Evolutionary conservation across 2,888 invertebrate species (phyloP), one percentile per base, ranked within the genome.

Genomic region (Heterodera filipjevi): DNA sequence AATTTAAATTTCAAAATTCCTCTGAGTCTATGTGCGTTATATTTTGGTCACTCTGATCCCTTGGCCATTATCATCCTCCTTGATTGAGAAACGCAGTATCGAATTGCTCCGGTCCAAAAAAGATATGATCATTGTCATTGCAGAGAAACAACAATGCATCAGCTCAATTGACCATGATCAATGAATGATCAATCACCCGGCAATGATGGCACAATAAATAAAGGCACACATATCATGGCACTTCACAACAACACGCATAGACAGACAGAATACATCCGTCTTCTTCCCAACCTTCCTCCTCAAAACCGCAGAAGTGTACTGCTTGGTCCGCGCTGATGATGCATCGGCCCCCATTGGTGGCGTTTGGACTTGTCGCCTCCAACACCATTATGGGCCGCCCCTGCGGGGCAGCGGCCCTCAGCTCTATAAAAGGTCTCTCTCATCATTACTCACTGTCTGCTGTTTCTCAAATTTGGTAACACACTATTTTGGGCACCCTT

Each of bases 241-340:
- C 70, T 22, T n/a, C 68, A 66, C 22, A 39, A 22, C 64, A 35
- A 44, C 44, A 6, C 53, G 44, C 16, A 53, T 14, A 59, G 44
- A 35, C n/a, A 19, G 44, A 19, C 30, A n/a, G 80, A 80, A 59
- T 81, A 85, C 84, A 33, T 53, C 19, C 35, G 35, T 53, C 16
- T 44, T 16, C 27, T n/a, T 30, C 59, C 81, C 72, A 80, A 87
- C 86, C 87, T 84, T 87, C 88, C 81, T 85, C 82, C 68, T 86
- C 86, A 80, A 88, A 83, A 71, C 88, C 88, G 80, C 88, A 88
- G 81, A 84, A 88, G 79, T 88, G 88, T 19, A 86, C 86, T 16
- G 88, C 88, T 74, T 86, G 85, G 79, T 88, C 88, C 39, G 88
- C 88, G 44, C 87, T 88, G 66, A 88, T 82, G 53, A 88, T 85